Evolutionary conservation across 2,113 vertebrate genomes (phyloP), one percentile per base, ranked within the genome.

Genomic region (Oreochromis spilurus): DNA sequence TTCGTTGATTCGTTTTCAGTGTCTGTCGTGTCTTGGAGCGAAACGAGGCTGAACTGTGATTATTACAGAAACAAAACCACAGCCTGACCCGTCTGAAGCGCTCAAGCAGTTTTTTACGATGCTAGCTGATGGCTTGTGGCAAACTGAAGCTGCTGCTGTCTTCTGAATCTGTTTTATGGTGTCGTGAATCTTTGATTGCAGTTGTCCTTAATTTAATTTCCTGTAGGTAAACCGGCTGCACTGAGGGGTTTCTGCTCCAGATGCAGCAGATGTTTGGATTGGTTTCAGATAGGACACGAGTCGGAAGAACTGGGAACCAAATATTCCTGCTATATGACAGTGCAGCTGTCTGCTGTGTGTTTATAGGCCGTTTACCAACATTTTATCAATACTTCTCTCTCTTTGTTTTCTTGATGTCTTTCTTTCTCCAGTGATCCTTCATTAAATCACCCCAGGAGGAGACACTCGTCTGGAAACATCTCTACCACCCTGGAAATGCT

Each of bases 391-490:
- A 2, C 34, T 17, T 5, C 58, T 88, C 13, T 82, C 10, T 43
- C 43, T 11, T 26, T 72, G 8, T 72, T 17, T 17, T 17, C 40
- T 26, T 26, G 13, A 3, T 43, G 65, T 21, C 21, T 2, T 77
- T 50, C 2, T 50, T 77, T 19, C 43, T 60, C 6, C 48, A 99
- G 99, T 91, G 98, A 99, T 87, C 96, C 98, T 5, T 95, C 95
- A 19, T 94, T 97, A 87, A 98, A 98, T 87, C 97, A 97, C 83
- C 93, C 97, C n/a, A 97, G 97, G 93, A 97, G 97, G 87, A 96
- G 98, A 38, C 98, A 99, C 82, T 98, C 99, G 0, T 99, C 98
- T 0, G 98, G 98, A 0, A 98, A 98, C 77, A 96, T 97, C 82
- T 96, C 97, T 9, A 93, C 97, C 48, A 96, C 97, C n/a, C 95